Evolutionary conservation across 2,797 vertebrate species (phyloP).

Genomic region (Poecilia velifera): DNA sequence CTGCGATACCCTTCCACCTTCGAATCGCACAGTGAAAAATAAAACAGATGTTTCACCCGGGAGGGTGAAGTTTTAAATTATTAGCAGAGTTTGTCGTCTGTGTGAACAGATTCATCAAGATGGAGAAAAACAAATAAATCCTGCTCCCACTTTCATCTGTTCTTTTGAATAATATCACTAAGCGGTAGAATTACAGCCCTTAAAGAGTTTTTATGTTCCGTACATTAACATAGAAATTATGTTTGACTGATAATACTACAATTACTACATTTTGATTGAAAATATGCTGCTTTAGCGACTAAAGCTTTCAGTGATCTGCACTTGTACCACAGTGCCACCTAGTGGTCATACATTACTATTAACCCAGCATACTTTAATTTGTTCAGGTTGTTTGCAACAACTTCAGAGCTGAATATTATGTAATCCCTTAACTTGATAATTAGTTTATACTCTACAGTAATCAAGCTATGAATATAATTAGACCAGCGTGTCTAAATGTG

Average conservation of each 20-base stretch:
- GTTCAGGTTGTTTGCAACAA: background rate
- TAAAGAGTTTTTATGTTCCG: background rate
- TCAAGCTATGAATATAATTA: background rate
- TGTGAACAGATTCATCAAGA: background rate
- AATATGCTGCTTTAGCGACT: background rate
- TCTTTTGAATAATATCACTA: background rate
- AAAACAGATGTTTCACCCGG: background rate
- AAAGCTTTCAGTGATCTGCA: background rate
- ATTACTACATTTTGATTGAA: background rate
- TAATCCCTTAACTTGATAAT: background rate
- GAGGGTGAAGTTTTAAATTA: background rate
- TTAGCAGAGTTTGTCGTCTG: background rate
- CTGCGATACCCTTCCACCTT: background rate
- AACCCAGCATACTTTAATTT: too few species aligned
- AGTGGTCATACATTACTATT: background rate
- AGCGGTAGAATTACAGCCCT: background rate
- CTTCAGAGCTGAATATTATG: background rate
- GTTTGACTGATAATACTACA: background rate
- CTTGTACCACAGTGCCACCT: conserved; percentile 13
- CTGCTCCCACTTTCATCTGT: background rate
- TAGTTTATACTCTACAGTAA: background rate
- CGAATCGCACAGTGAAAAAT: conserved; percentile 4
- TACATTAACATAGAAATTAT: background rate
- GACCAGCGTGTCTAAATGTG: background rate
- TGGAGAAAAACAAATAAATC: background rate